Percentiles rank a stretch among this genome's conserved stretches.
Conservation (phyloP, 2,113 vertebrate species). For the Mormoops blainvillei region DNA sequence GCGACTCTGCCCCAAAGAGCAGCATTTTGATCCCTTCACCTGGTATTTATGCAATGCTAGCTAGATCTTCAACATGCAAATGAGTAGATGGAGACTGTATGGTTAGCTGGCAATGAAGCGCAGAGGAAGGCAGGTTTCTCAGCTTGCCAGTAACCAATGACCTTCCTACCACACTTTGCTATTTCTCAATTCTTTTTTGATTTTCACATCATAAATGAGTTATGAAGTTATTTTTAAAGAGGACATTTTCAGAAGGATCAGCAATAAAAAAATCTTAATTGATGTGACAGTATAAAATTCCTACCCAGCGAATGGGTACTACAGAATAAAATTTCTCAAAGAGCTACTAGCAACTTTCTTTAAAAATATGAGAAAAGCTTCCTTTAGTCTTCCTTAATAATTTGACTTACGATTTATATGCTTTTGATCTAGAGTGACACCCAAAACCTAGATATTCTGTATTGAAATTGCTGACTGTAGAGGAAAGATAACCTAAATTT, state of each 20-base stretch:
- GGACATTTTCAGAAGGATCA: background rate
- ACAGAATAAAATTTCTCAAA: background rate
- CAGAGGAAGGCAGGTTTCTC: background rate
- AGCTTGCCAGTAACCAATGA: background rate
- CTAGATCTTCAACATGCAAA: background rate
- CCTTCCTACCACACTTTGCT: background rate
- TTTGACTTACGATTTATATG: background rate
- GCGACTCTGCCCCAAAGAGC: background rate
- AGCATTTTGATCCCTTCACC: background rate
- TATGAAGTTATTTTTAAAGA: constrained; percentile 12
- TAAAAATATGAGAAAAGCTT: background rate
- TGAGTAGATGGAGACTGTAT: background rate
- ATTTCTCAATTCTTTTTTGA: constrained; percentile 3
- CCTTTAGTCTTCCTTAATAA: background rate
- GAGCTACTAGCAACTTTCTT: background rate
- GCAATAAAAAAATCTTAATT: background rate
- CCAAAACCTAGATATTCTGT: constrained; percentile 37
- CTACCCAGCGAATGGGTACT: background rate
- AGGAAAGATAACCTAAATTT: constrained; percentile 72
- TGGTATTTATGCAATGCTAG: background rate
- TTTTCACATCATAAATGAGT: background rate
- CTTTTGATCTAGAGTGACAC: constrained; percentile 70
- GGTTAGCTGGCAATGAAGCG: background rate
- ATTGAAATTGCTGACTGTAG: constrained; percentile 69
- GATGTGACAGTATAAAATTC: background rate